phyloP scores from a whole-genome alignment of 2,888 invertebrate genomes.

The Cheilosia soror region DNA sequence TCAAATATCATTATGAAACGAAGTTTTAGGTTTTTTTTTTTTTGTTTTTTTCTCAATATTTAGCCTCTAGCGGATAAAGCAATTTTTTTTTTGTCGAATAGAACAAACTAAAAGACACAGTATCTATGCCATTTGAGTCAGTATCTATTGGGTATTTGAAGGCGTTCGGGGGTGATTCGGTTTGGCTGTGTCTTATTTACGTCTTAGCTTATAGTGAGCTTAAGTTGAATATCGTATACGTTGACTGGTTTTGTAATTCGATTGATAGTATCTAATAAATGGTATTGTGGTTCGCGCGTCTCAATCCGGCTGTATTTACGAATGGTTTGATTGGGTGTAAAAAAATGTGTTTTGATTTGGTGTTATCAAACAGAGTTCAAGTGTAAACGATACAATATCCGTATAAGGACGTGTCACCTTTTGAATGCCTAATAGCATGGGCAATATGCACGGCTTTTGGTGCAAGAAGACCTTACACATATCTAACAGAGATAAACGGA shows the following conservation, averaged over 20 bases:
- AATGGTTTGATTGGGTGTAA: constrained; percentile 8
- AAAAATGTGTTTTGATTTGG: constrained; percentile 9
- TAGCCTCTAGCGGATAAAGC: constrained; percentile 53
- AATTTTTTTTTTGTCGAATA: constrained; percentile 51
- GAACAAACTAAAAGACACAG: constrained; percentile 61
- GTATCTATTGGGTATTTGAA: constrained; percentile 60
- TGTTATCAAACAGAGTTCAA: constrained; percentile 30
- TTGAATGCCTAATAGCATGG: constrained; percentile 79
- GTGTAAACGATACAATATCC: constrained; percentile 44
- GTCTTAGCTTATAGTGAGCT: constrained; percentile 16
- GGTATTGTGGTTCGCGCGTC: constrained; percentile 27
- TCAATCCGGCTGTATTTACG: constrained; percentile 1
- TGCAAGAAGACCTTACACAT: constrained; percentile 80
- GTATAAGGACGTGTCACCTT: background rate
- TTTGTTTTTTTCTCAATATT: constrained; percentile 14
- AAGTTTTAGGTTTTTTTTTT: constrained; percentile 38
- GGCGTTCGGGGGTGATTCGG: constrained; percentile 51
- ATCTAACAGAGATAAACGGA: constrained; percentile 54
- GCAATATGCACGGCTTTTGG: constrained; percentile 83
- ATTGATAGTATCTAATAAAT: constrained; percentile 21
- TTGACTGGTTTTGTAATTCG: constrained; percentile 31
- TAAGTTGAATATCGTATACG: constrained; percentile 7
- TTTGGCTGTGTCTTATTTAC: constrained; percentile 27
- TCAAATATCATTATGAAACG: constrained; percentile 40
- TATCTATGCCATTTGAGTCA: constrained; percentile 65